Conservation (phyloP, 2,113 vertebrate genomes). For the Platichthys stellatus region DNA sequence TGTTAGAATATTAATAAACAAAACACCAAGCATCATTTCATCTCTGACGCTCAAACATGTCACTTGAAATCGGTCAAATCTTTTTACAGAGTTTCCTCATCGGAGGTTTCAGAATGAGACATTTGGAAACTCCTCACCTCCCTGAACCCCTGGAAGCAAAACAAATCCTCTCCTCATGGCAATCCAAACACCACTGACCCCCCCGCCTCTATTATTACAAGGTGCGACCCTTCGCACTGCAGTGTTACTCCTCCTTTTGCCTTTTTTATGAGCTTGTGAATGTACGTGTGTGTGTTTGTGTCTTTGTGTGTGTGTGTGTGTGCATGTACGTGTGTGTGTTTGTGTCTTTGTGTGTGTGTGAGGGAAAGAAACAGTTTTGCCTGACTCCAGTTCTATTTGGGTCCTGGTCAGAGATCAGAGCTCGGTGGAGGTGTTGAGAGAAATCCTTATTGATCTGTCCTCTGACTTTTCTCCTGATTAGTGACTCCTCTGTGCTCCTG, state of each 20-base stretch:
- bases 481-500: conserved; percentile 1
- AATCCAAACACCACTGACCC: not conserved
- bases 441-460: conserved; percentile 26
- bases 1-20: no score
- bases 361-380: not conserved
- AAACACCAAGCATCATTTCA: no score
- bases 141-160: no score
- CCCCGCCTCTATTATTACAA: no score
- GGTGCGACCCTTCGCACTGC: not conserved
- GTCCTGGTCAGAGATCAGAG: conserved; percentile 7
- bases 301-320: not conserved
- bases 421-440: not conserved
- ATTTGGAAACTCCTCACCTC: no score
- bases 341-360: not conserved
- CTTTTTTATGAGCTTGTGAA: not conserved
- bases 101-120: no score
- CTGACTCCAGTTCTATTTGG: conserved; percentile 12
- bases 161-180: not conserved
- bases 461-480: conserved; percentile 31
- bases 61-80: no score
- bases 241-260: not conserved
- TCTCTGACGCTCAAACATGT: no score
- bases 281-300: no score
- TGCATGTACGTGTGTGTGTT: no score
- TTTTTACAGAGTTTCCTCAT: no score